Evolutionary conservation across 2,888 invertebrate species (phyloP).

Genomic region (Drosophila vallismaia): DNA sequence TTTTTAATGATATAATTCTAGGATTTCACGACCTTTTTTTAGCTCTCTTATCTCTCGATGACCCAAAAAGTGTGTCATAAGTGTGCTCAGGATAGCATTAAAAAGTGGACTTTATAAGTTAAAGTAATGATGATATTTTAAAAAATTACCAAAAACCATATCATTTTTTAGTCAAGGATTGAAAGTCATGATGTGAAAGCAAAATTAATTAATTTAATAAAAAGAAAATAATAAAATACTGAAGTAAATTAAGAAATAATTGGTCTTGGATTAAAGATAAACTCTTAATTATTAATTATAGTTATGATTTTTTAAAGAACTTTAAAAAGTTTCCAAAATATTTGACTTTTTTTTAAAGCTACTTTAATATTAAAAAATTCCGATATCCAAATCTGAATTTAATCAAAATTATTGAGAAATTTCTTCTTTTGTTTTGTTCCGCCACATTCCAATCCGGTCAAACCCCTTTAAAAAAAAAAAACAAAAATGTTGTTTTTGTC

Average conservation of each 20-base stretch:
- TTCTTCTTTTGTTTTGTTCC: not conserved
- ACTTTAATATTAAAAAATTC: no score
- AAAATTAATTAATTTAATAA: no score
- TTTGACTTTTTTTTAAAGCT: no score
- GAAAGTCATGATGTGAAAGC: no score
- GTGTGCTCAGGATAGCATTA: constrained; percentile 8
- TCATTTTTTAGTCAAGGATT: no score
- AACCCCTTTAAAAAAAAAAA: constrained; percentile 17
- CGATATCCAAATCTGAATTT: not conserved
- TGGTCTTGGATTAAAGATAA: no score
- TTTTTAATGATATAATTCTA: not conserved
- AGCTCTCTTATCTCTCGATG: not conserved
- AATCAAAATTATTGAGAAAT: constrained; percentile 3
- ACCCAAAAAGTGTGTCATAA: constrained; percentile 8
- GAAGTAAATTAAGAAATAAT: no score
- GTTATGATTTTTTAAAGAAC: no score
- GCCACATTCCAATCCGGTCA: constrained; percentile 36
- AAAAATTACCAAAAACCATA: no score
- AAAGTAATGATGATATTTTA: constrained; percentile 15
- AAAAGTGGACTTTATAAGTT: constrained; percentile 7
- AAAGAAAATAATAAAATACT: no score
- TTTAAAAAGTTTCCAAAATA: no score
- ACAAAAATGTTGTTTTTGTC: constrained; percentile 11
- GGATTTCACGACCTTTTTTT: not conserved
- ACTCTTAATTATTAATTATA: no score